These are phyloP conservation scores for Okapia johnstoni DNA, from an alignment of 2,113 vertebrate genomes.

Conservation along the genomic window DNA sequence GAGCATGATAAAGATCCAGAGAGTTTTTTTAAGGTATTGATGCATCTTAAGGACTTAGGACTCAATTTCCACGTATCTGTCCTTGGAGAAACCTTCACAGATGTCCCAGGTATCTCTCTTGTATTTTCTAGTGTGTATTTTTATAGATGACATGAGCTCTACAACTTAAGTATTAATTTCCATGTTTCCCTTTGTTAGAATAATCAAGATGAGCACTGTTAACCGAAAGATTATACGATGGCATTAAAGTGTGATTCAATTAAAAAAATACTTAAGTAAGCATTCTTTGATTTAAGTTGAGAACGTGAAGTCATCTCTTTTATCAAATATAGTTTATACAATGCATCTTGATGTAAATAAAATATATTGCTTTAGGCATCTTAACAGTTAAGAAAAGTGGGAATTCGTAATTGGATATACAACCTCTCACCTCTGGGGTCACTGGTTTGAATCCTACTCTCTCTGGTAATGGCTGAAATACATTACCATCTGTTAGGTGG, in stretches of 20 bases:
- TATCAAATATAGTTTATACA: constrained; percentile 67
- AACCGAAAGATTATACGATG: constrained; percentile 47
- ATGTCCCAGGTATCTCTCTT: constrained; percentile 88
- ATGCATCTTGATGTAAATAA: constrained; percentile 66
- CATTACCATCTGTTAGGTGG: constrained; percentile 54
- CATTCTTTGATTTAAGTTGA: constrained; percentile 67
- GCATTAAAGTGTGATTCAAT: constrained; percentile 72
- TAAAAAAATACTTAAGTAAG: constrained; percentile 69
- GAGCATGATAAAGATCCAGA: constrained; percentile 96
- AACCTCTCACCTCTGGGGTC: constrained; percentile 58
- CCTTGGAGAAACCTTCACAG: constrained; percentile 93
- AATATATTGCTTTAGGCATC: constrained; percentile 57
- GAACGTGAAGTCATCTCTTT: constrained; percentile 52
- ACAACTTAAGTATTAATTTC: constrained; percentile 48
- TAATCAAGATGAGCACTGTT: constrained; percentile 48
- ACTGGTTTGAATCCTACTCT: constrained; percentile 54
- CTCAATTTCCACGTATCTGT: constrained; percentile 88
- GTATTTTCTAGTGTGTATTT: constrained; percentile 36
- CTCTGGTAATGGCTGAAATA: constrained; percentile 37
- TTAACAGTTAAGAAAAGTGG: constrained; percentile 56
- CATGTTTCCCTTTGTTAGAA: constrained; percentile 58
- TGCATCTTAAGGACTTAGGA: constrained; percentile 87
- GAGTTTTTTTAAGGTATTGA: constrained; percentile 92
- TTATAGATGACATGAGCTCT: constrained; percentile 49
- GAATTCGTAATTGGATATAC: constrained; percentile 66